Conservation (phyloP, 2,113 vertebrate genomes). For the Scortum barcoo region DNA sequence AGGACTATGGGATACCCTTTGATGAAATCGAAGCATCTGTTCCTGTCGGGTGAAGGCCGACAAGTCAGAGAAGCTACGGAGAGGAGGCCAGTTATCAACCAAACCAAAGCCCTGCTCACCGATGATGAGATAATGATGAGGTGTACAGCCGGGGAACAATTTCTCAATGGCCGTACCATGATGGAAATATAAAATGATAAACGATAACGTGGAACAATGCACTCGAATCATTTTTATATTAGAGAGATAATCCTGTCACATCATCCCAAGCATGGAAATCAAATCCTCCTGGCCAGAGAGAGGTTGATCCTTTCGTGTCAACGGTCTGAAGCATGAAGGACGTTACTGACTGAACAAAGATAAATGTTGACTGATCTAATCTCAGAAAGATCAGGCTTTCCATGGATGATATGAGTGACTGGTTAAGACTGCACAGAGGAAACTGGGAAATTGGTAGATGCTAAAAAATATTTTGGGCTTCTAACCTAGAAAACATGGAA, state of each 20-base stretch:
- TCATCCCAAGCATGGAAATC: constrained; percentile 23
- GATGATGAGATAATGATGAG: neutral
- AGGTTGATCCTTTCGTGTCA: constrained; percentile 30
- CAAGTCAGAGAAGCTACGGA: too few relatives aligned
- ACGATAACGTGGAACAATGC: constrained; percentile 18
- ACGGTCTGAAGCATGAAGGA: constrained; percentile 36
- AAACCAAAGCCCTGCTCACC: neutral
- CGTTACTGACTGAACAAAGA: constrained; percentile 34
- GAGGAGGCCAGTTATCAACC: neutral
- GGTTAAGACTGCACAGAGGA: constrained; percentile 14
- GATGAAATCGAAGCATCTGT: neutral
- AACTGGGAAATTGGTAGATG: neutral
- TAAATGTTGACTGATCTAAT: constrained; percentile 59
- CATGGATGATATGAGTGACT: constrained; percentile 36
- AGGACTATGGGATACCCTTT: neutral
- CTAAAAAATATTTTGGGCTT: neutral
- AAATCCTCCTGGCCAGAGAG: constrained; percentile 40
- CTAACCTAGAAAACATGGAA: neutral
- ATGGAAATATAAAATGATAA: constrained; percentile 9
- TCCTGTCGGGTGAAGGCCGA: neutral
- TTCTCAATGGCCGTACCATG: neutral
- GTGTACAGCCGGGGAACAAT: neutral
- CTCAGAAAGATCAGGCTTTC: constrained; percentile 33
- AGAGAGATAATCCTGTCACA: constrained; percentile 20
- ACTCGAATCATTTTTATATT: constrained; percentile 19